Evolutionary conservation across 2,888 invertebrate species (phyloP).

Genomic region (Drosophila peninsularis): DNA sequence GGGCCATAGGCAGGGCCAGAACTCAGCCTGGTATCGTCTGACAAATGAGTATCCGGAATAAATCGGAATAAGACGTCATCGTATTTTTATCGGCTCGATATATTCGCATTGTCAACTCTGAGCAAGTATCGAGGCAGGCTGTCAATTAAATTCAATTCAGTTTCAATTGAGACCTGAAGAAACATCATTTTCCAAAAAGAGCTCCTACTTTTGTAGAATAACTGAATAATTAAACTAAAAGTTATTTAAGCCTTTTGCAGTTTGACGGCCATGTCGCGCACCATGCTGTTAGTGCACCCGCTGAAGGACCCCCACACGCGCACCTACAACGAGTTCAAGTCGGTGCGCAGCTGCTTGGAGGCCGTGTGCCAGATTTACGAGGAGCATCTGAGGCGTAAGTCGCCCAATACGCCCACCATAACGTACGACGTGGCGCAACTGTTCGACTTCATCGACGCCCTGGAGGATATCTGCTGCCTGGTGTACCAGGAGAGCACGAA

Average conservation of each 20-base stretch:
- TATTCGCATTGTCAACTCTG: too few relatives aligned
- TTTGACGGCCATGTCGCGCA: conserved; percentile 89
- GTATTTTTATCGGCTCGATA: too few relatives aligned
- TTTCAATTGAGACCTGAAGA: background rate
- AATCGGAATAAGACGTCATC: too few relatives aligned
- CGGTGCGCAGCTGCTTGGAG: conserved; percentile 98
- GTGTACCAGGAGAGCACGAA: conserved; percentile 97
- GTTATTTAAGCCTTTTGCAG: background rate
- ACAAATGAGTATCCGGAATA: too few relatives aligned
- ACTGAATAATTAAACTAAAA: background rate
- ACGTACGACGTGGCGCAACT: conserved; percentile 98
- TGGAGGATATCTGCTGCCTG: conserved; percentile 96
- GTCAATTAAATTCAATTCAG: accelerated
- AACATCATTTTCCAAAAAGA: background rate
- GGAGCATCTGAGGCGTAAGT: conserved; percentile 96
- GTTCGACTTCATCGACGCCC: conserved; percentile 98
- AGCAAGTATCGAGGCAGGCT: background rate
- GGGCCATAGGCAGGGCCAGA: too few relatives aligned
- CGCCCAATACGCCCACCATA: conserved; percentile 96
- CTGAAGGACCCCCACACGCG: conserved; percentile 95
- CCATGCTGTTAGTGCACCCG: conserved; percentile 97
- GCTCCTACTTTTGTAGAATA: background rate
- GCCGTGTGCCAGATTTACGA: conserved; percentile 99
- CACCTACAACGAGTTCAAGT: conserved; percentile 98
- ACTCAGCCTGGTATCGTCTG: too few relatives aligned